A percentile compares a stretch with the other conserved stretches of the same genome.
Evolutionary conservation across 1,140 invertebrate genomes (phyloP).

Genomic region (Wiebesia pumilae): DNA sequence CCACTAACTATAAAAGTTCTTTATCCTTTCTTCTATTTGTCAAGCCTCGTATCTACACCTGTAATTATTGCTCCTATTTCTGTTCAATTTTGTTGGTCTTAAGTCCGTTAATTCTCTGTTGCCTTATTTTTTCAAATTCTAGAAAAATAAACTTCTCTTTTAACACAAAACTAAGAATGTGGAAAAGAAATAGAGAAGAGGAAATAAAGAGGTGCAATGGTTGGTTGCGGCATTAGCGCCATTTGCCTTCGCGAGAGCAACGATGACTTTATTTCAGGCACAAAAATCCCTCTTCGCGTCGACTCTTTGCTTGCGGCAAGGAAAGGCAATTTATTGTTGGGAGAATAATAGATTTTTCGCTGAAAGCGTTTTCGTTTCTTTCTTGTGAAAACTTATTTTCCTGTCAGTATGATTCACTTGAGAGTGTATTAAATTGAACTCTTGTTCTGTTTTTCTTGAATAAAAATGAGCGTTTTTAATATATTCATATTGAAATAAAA

Average conservation of each 20-base stretch:
- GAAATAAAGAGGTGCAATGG: not conserved
- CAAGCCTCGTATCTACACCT: too few species aligned
- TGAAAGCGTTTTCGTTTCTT: not conserved
- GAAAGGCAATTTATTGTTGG: slow-evolving; percentile 48
- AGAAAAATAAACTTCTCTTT: not conserved
- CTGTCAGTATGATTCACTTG: not conserved
- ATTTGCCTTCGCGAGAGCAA: slow-evolving; percentile 28
- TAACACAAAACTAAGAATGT: not conserved
- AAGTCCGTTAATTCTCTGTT: too few species aligned
- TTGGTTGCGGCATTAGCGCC: slow-evolving; percentile 40
- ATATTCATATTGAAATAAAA: too few species aligned
- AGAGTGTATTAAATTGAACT: slow-evolving; percentile 14
- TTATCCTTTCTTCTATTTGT: too few species aligned
- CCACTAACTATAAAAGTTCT: too few species aligned
- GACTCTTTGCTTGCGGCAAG: slow-evolving; percentile 21
- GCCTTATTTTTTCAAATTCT: too few species aligned
- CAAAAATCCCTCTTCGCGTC: slow-evolving; percentile 15
- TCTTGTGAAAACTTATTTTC: slow-evolving; percentile 20
- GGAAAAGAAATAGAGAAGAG: not conserved
- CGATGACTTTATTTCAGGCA: slow-evolving; percentile 48
- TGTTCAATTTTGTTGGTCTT: too few species aligned
- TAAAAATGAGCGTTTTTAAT: not conserved
- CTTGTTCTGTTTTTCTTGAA: not conserved
- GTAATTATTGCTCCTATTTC: too few species aligned
- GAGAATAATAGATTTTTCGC: slow-evolving; percentile 47